Evolutionary conservation across 2,113 vertebrate species (phyloP), one percentile per base, ranked within the genome.

Genomic region (Oreamnos americanus): DNA sequence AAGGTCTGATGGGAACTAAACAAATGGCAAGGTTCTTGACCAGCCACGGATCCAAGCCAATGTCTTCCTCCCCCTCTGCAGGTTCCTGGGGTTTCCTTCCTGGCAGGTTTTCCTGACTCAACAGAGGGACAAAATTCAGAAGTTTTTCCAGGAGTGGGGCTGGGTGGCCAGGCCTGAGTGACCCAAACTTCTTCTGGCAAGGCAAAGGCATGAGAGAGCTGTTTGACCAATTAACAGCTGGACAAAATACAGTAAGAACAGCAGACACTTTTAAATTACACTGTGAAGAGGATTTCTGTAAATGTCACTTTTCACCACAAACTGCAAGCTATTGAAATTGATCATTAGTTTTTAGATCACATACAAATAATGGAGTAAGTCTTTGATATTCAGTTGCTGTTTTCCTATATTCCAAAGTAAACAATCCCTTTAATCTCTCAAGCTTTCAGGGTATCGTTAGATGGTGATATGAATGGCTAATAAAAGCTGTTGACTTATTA

Each of bases 321-420:
- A 93, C 57, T 96, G 53, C 67, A 94, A 96, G 19, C 87, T 96
- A 94, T 1, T 91, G 15, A 97, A 91, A 92, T 30, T 85, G 28
- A 71, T 49, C 30, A 16, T 57, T 58, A 97, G 43, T 76, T 96
- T 91, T 96, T 86, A 89, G 81, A 85, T 82, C 23, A 76, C 33
- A 60, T 93, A 97, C 49, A 96, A 96, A 88, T 67, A 19, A 94
- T 4, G 78, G 6, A 81, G 10, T 13, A 85, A 94, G 43, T 87
- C 43, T 91, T 81, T 81, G 84, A 97, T 78, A 96, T 94, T 97
- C 95, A 96, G 55, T 60, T 91, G 90, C 87, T 90, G n/a, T 95
- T 96, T 97, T 87, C 51, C 84, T 93, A 64, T 28, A 92, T 83
- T 87, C 49, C 53, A 92, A 93, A 97, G 76, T 92, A 88, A 98